A percentile compares a stretch with the other conserved stretches of the same genome.
Evolutionary conservation across 2,113 vertebrate species (phyloP).

Genomic region (Bolborhynchus lineola): DNA sequence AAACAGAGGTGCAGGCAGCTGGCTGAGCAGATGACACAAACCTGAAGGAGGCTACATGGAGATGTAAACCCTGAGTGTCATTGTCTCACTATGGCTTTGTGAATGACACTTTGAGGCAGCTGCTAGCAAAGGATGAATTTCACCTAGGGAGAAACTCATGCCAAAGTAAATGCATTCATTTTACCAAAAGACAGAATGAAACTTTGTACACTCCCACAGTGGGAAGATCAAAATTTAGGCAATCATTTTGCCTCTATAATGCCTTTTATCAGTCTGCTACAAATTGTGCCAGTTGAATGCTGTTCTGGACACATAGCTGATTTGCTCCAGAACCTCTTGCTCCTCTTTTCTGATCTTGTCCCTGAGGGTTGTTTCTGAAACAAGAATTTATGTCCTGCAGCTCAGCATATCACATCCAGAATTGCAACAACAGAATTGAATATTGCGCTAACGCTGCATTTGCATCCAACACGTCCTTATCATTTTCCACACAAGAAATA

Average conservation of each 20-base stretch:
- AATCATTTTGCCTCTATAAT: background rate
- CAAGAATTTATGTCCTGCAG: background rate
- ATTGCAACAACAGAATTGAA: conserved; percentile 8
- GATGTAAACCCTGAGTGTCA: background rate
- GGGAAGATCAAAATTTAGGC: background rate
- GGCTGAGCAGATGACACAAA: background rate
- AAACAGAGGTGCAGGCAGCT: background rate
- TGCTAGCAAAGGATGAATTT: background rate
- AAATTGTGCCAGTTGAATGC: background rate
- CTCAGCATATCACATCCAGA: background rate
- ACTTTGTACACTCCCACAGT: background rate
- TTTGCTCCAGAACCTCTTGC: background rate
- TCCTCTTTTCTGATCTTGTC: background rate
- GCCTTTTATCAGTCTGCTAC: background rate
- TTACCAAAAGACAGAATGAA: background rate
- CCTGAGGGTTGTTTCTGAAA: background rate
- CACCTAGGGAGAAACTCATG: background rate
- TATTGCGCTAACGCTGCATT: background rate
- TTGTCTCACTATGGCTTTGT: background rate
- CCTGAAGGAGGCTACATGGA: background rate
- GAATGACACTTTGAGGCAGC: background rate
- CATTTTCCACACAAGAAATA: conserved; percentile 23
- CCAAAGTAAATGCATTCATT: background rate
- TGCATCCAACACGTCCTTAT: background rate
- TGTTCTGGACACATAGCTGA: background rate